Evolutionary conservation across 2,797 vertebrate genomes (phyloP).

Genomic region (Podargus strigoides): DNA sequence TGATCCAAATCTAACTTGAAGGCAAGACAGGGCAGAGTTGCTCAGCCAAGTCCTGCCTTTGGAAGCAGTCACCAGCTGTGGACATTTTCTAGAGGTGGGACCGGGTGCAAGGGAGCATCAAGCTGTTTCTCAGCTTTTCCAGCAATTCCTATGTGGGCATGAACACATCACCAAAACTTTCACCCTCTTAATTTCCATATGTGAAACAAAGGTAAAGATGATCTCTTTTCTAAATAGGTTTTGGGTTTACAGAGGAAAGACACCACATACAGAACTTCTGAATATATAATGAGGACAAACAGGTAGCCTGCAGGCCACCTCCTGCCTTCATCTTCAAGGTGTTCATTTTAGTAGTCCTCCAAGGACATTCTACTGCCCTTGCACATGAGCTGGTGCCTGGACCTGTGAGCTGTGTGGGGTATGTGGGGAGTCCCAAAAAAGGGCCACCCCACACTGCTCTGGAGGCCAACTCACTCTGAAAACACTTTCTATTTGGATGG

Average conservation of each 20-base stretch:
- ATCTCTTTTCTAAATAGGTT: neutral
- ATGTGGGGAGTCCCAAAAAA: neutral
- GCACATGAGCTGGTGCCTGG: neutral
- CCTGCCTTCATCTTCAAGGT: neutral
- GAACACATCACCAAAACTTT: neutral
- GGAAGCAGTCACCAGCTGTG: neutral
- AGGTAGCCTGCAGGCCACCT: neutral
- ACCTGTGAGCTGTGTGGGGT: neutral
- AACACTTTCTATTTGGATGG: neutral
- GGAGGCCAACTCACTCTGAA: neutral
- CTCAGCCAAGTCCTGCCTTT: neutral
- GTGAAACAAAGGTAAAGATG: neutral
- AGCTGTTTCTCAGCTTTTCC: neutral
- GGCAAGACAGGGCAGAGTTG: neutral
- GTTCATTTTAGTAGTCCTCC: neutral
- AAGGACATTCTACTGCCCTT: neutral
- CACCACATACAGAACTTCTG: neutral
- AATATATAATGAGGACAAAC: neutral
- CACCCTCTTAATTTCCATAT: neutral
- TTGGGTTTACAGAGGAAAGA: neutral
- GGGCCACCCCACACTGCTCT: neutral
- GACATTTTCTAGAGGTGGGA: neutral
- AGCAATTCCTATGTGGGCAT: neutral
- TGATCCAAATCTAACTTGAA: neutral
- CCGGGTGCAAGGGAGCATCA: neutral